phyloP scores from a whole-genome alignment of 2,797 vertebrate species.

The Hirundo rustica region DNA sequence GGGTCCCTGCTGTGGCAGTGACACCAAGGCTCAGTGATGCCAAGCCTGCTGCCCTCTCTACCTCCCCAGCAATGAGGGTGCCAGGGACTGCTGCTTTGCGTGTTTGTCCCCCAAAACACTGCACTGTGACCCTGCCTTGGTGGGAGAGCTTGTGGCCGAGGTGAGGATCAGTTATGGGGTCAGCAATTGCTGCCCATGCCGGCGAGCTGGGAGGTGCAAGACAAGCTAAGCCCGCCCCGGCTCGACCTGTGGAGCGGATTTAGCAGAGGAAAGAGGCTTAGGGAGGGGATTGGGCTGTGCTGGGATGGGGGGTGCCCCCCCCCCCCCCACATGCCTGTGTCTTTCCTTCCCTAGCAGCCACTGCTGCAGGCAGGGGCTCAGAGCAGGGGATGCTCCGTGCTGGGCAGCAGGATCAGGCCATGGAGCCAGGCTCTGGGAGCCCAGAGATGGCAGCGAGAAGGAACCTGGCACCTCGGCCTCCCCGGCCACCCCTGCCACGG shows the following conservation, averaged over 20 bases:
- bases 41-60: not conserved
- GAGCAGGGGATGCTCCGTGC: not conserved
- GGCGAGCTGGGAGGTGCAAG: not conserved
- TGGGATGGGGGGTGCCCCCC: accelerated
- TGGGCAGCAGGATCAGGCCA: not conserved
- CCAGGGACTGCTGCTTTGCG: not conserved
- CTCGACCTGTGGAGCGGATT: conserved; percentile 1
- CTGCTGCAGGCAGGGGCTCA: not conserved
- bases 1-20: not conserved
- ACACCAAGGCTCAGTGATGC: not conserved
- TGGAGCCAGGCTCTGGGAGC: not conserved
- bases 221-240: not conserved
- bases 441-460: not conserved
- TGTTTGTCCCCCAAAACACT: not conserved
- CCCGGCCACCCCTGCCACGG: not conserved
- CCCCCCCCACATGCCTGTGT: accelerated
- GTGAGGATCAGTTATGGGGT: not conserved
- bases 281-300: conserved; percentile 41
- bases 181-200: not conserved
- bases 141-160: not conserved
- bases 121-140: too few relatives aligned
- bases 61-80: not conserved
- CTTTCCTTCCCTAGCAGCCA: not conserved
- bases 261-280: conserved; percentile 51
- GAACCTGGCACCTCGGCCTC: not conserved